Evolutionary conservation across 1,140 invertebrate species (phyloP), one percentile per base, ranked within the genome.

Genomic region (Cydia amplana): DNA sequence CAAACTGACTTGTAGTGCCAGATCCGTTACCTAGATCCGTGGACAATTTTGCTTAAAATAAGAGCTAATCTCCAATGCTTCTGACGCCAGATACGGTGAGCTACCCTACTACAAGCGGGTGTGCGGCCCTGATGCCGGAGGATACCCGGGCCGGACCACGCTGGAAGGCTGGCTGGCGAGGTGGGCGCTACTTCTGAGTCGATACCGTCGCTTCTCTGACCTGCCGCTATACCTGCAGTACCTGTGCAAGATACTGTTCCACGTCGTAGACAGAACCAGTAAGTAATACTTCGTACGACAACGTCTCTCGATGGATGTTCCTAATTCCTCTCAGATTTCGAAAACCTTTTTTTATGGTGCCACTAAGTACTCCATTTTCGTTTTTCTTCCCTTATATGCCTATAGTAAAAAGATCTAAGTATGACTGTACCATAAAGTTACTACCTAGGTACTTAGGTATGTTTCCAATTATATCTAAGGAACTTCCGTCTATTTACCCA

Each of bases 221-320:
- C 92, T 96, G 63, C 96, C 95, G 0, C 90, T 96, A 2, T 96
- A 95, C 93, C 86, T 96, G 10, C 95, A 96, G 83, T 95, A 95
- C 85, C 94, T 96, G 74, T 95, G 95, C 78, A 95, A 95, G 91
- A 95, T 96, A 77, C 85, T 96, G 49, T 96, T 96, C 86, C 94
- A 95, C 84, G 95, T 95, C 18, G 95, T 96, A 72, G 96, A 96
- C 82, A 94, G 94, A 91, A 94, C 93, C 78, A 94, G 95, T 95
- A 87, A 93, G 91, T 86, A 74, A 28, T 23, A 5, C 7, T 40
- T 40, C 36, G 55, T 23, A 28, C 28, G 25, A 25, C 25, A 25
- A 1, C 25, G 25, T 3, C 25, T 1, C 43, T 43, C 10, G 12
- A 14, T 43, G 2, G 10, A 14, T 12, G 12, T 3, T 43, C 1